These are phyloP conservation scores for Promerops cafer DNA, from an alignment of 2,113 vertebrate species.

Conservation along the genomic window DNA sequence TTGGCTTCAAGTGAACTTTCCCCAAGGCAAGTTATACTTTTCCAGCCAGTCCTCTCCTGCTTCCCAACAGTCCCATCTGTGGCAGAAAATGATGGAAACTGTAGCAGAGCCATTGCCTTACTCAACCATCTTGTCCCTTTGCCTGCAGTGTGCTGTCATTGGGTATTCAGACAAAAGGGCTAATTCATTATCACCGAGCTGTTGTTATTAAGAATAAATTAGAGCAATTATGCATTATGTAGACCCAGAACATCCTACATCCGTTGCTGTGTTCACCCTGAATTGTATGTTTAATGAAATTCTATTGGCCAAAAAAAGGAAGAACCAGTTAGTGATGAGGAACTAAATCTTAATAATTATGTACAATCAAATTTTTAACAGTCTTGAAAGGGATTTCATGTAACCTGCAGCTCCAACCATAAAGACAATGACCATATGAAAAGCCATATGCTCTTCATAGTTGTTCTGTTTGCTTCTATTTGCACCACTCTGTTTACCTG, in stretches of 20 bases:
- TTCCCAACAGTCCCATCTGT: background rate
- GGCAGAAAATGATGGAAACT: background rate
- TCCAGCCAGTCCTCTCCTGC: background rate
- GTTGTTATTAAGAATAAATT: background rate
- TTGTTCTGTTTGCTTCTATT: background rate
- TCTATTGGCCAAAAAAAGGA: background rate
- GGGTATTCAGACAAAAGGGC: background rate
- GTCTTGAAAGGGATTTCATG: background rate
- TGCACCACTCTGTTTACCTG: background rate
- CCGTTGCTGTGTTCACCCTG: background rate
- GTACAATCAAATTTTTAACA: background rate
- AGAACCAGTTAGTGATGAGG: background rate
- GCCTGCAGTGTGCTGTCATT: background rate
- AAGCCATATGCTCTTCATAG: background rate
- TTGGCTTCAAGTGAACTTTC: background rate
- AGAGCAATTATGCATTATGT: background rate
- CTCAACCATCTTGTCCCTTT: background rate
- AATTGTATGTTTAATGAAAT: background rate
- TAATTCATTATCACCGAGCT: background rate
- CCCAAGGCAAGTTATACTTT: background rate
- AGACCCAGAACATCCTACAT: background rate
- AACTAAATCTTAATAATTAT: background rate
- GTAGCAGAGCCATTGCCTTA: background rate
- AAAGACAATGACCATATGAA: background rate
- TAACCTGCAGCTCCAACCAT: background rate